Evolutionary conservation across 2,113 vertebrate species (phyloP).

Genomic region (Poicephalus meyeri): DNA sequence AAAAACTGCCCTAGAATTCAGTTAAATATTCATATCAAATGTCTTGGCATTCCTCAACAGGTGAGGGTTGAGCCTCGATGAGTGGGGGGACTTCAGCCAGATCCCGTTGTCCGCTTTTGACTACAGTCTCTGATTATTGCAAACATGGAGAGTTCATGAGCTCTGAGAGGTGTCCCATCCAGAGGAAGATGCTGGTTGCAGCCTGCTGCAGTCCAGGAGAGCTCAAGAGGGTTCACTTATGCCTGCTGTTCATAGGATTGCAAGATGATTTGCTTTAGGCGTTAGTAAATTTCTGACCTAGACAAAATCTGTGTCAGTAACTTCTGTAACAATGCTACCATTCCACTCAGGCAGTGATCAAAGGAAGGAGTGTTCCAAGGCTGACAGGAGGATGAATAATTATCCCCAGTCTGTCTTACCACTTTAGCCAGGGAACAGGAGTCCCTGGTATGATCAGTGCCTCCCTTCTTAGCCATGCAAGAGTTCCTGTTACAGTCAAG

Average conservation of each 20-base stretch:
- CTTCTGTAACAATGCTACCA: neutral
- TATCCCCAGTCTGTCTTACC: neutral
- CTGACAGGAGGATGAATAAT: neutral
- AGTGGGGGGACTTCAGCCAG: neutral
- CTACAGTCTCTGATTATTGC: neutral
- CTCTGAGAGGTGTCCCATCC: neutral
- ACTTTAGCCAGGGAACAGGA: neutral
- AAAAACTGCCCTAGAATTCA: neutral
- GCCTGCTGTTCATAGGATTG: neutral
- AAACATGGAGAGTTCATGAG: neutral
- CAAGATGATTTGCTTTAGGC: neutral
- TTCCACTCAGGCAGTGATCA: neutral
- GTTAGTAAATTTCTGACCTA: neutral
- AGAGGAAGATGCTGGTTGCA: neutral
- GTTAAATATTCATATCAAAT: neutral
- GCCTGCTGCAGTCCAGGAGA: neutral
- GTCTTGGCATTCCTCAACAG: neutral
- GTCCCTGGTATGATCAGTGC: neutral
- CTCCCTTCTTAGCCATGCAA: neutral
- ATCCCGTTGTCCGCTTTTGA: neutral
- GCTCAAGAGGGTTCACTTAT: neutral
- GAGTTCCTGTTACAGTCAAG: neutral
- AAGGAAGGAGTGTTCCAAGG: neutral
- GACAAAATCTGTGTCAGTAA: neutral
- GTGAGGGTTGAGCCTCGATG: neutral